Conservation (phyloP, 2,888 invertebrate species). For the Xestia ashworthii region DNA sequence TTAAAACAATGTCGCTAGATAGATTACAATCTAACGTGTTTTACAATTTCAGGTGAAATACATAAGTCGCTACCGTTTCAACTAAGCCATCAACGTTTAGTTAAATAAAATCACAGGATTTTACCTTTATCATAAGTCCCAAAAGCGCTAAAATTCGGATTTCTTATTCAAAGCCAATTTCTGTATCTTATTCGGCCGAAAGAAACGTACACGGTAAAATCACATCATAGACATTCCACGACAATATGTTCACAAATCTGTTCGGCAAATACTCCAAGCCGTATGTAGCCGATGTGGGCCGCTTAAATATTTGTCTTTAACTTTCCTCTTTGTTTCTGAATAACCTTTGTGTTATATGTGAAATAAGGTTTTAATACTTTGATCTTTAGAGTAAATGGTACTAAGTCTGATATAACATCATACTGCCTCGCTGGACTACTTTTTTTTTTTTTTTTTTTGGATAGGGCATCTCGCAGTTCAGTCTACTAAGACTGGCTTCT, state of each 20-base stretch:
- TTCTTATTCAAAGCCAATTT: conserved; percentile 3
- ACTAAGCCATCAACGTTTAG: too few species aligned
- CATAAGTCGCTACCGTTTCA: too few species aligned
- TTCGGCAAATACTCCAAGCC: conserved; percentile 2
- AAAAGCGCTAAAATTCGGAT: neutral
- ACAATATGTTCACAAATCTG: conserved; percentile 17
- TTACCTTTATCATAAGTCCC: neutral
- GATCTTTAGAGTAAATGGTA: neutral
- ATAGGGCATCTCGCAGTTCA: too few species aligned
- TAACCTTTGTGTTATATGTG: conserved; percentile 13
- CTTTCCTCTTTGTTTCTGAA: conserved; percentile 12
- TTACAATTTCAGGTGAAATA: too few species aligned
- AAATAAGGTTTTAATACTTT: conserved; percentile 8
- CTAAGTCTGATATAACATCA: neutral
- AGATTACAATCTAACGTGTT: too few species aligned
- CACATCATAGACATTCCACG: conserved; percentile 7
- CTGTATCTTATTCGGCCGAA: too few species aligned
- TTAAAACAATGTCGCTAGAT: too few species aligned
- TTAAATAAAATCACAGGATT: neutral
- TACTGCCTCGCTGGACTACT: too few species aligned
- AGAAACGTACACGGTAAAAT: neutral
- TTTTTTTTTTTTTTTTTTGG: too few species aligned
- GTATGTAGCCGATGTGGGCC: conserved; percentile 22
- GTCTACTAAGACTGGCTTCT: too few species aligned
- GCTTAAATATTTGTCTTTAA: conserved; percentile 34